Evolutionary conservation across 2,113 vertebrate genomes (phyloP), one percentile per base, ranked within the genome.

Genomic region (Indicator indicator): DNA sequence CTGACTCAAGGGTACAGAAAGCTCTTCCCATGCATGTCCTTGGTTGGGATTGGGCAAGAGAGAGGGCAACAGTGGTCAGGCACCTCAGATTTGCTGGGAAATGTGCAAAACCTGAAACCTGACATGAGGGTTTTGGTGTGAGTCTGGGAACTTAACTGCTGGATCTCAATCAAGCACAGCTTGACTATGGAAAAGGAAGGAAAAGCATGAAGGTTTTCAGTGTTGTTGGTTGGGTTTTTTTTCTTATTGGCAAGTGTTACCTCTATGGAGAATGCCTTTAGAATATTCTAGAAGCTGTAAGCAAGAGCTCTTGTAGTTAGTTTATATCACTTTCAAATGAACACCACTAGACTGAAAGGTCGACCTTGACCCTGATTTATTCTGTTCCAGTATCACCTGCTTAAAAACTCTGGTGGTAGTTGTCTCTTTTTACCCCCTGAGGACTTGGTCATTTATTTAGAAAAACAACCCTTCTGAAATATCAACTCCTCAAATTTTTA

Each of bases 1-100:
- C 94, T 95, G 90, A 81, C 83, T 90, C 91, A 92, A 95, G 95
- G 91, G 89, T 94, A 93, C 65, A 94, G 79, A 76, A 64, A 93
- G 83, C 89, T 88, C 95, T 95, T 86, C 92, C 94, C 80, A 20
- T 80, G 72, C 1, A 9, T 89, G 91, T 95, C 89, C 91, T 94
- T 74, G 93, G 87, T 88, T 94, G 83, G 88, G 93, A 93, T 86
- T 82, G 86, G 92, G 83, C 28, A 95, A 92, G 87, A 94, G 89
- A 36, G 76, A 92, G 86, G 88, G 85, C 95, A 97, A 76, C 40
- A 33, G 77, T 89, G 72, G 71, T 54, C 92, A 95, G 67, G 74
- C 90, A 87, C 92, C 95, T 93, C 79, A 38, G 72, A 89, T 94
- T 76, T 89, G 80, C 77, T 88, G 50, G 79, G 69, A 95, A 85